Evolutionary conservation across 2,888 invertebrate species (phyloP), one percentile per base, ranked within the genome.

Genomic region (Mycalesis mineus): DNA sequence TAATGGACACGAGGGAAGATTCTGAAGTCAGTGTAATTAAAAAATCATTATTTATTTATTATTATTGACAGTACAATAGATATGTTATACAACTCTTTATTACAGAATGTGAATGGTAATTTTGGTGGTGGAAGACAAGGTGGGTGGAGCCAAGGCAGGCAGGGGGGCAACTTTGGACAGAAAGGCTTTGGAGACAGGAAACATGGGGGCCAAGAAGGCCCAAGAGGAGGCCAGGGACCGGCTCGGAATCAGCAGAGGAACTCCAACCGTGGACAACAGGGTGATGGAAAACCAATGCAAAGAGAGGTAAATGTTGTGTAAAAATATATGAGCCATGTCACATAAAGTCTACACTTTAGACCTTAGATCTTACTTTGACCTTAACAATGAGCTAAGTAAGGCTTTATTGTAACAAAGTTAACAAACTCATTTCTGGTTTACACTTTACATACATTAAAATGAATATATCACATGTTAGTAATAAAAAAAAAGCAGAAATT

Each of bases 61-160:
- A 29, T 39, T 22, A 9, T 6, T 14, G 13, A 0, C 39, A 45
- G 13, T 3, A 13, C 1, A 28, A 48, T 37, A 22, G 22, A n/a
- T n/a, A n/a, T n/a, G 44, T 55, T 53, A 49, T 57, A 29, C 59
- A 9, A 40, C 11, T 9, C 55, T 57, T 53, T 58, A 33, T 68
- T 71, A 51, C 65, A 88, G 88, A 86, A 83, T 67, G 44, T 80
- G 17, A 85, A 88, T 80, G 86, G 86, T 8, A 82, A 74, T 67
- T 87, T 85, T 74, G 83, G 78, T 31, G 80, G 84, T 2, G 60
- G 55, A 36, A 62, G 57, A 15, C 62, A 60, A 45, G 53, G 59
- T 42, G 59, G 62, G 41, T 53, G 53, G 53, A 45, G 53, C 14
- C 53, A 53, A 37, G 53, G 80, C 33, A 75, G 74, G 29, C 55